Evolutionary conservation across 2,888 invertebrate genomes (phyloP), one percentile per base, ranked within the genome.

Genomic region (Calameuta idolon): DNA sequence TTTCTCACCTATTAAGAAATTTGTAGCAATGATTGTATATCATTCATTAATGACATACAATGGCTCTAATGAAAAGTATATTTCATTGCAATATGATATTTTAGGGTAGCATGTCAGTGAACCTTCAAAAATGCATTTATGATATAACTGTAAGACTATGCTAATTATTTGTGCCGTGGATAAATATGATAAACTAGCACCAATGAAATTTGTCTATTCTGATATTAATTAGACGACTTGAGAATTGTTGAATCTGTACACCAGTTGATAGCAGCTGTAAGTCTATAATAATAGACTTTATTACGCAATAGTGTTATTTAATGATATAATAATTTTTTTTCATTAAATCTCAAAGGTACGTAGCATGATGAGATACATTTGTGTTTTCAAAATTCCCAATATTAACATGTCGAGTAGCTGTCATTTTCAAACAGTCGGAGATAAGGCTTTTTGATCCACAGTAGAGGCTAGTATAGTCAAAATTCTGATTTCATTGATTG

Each of bases 1-100:
- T 91, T 97, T 97, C 77, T 94, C 94, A 85, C 94, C 96, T 95
- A 87, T 31, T 87, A 87, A 81, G 79, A 74, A 82, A 83, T 23
- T 55, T 55, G 9, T 23, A 23, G 55, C 23, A 55, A 55, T 23
- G 9, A 15, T 55, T 55, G 23, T 9, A 55, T 9, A 23, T 23
- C 23, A 23, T 55, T 23, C 9, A 23, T 23, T 55, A 23, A 55
- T 55, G 55, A 23, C 5, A 23, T 55, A 55, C 9, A 55, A 55
- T 55, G 9, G 55, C 23, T 23, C 55, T 55, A 55, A 55, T 23
- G 55, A 55, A 55, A 23, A 55, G 0, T 55, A 9, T 55, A 23
- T 55, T 55, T 55, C 23, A 15, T 9, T 55, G 55, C 2, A 55
- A 55, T 55, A 23, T 55, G 40, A 40, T 23, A 2, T 55, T 55